Evolutionary conservation across 2,797 vertebrate genomes (phyloP), one percentile per base, ranked within the genome.

Genomic region (Limnodromus scolopaceus): DNA sequence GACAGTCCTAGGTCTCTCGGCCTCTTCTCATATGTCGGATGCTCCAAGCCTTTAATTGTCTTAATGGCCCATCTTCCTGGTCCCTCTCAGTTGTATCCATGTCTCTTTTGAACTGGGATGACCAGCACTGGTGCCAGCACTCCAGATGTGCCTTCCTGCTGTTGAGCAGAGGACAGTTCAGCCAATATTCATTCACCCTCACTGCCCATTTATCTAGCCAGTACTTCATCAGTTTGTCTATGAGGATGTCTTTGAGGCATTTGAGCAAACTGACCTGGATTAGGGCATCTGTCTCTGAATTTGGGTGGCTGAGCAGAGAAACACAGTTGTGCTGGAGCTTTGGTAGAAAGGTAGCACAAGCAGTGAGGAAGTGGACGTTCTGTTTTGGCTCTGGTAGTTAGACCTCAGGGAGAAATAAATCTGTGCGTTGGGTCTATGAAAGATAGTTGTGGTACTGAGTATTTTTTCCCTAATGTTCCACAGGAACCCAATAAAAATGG

Each of bases 171-270:
- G 39, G 28, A 7, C 18, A 41, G 18, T 34, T 32, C 16, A 49
- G 25, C 4, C 19, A 27, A 9, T 16, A 39, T 28, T 34, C 6
- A 3, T 2, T 43, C 2, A 1, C 16, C 4, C 8, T 69, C 5
- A 0, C 38, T 65, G 10, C 34, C 54, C 1, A 0, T 24, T 60
- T 46, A 6, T 32, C 28, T 61, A 13, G 1, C 16, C 19, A 25
- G 2, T 22, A 10, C 12, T 54, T 70, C 9, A 36, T 71, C n/a
- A 6, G 3, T 57, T 81, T 60, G 32, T 45, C 25, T 28, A 0
- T 16, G 16, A 60, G 20, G 43, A 20, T 63, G 3, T 57, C 43
- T n/a, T 48, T 41, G 41, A 49, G 45, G 10, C 23, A 12, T 66
- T 43, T 41, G 19, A 72, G 24, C 24, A 69, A 65, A 38, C 17